These are phyloP conservation scores for Sinopyrophorus schimmeli DNA, from an alignment of 2,888 invertebrate species.

Conservation along the genomic window DNA sequence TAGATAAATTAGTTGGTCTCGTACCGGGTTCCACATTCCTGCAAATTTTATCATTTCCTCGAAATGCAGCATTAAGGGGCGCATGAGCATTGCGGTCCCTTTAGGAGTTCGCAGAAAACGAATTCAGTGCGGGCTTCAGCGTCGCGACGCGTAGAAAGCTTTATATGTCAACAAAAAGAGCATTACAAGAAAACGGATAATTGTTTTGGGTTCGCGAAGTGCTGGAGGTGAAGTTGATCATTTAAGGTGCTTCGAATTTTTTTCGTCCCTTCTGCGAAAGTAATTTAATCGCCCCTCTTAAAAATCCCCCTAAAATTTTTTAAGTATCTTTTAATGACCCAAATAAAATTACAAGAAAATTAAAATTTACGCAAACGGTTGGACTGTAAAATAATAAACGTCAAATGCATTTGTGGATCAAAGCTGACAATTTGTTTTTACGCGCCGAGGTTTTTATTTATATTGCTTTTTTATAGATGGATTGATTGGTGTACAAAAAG, in stretches of 20 bases:
- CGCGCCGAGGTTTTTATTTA: conserved; percentile 14
- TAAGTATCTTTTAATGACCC: no score
- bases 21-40: conserved; percentile 31
- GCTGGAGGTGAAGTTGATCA: conserved; percentile 23
- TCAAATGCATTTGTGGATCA: no score
- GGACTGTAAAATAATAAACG: no score
- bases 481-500: conserved; percentile 10
- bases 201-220: conserved; percentile 16
- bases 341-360: no score
- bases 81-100: conserved; percentile 35
- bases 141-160: conserved; percentile 39
- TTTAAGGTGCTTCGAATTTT: conserved; percentile 7
- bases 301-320: no score
- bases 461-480: conserved; percentile 9
- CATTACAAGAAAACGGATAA: conserved; percentile 19
- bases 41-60: conserved; percentile 40
- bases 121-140: conserved; percentile 48
- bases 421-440: no score
- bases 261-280: no score
- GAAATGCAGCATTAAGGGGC: conserved; percentile 39
- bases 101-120: conserved; percentile 38
- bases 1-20: conserved; percentile 32
- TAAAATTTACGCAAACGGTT: no score
- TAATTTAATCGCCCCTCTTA: no score
- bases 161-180: conserved; percentile 22